Percentiles rank a stretch among this genome's conserved stretches.
These are phyloP conservation scores for Tholera decimalis DNA, from an alignment of 2,888 invertebrate species.

Conservation along the genomic window DNA sequence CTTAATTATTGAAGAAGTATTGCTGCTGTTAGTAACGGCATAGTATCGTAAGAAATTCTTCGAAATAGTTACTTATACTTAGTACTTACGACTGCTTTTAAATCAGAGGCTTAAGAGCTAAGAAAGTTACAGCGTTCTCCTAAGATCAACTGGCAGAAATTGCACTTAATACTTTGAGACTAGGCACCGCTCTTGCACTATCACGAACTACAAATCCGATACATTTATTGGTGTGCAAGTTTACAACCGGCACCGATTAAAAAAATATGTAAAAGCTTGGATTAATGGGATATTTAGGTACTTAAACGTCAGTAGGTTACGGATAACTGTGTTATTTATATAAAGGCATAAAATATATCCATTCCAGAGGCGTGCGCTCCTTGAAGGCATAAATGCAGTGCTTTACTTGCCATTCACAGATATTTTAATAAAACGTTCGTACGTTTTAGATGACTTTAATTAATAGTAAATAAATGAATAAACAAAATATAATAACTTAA, in stretches of 20 bases:
- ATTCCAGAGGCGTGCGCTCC: no score
- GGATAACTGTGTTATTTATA: no score
- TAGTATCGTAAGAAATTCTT: neutral
- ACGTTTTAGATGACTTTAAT: no score
- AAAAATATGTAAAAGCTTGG: constrained; percentile 8
- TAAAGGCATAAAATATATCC: no score
- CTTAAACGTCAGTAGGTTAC: no score
- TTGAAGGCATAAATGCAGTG: no score
- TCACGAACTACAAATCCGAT: constrained; percentile 13
- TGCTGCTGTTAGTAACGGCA: constrained; percentile 7
- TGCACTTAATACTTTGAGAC: constrained; percentile 42
- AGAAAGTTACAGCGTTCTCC: constrained; percentile 27
- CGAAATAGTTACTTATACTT: neutral
- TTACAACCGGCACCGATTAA: constrained; percentile 22
- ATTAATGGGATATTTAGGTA: no score
- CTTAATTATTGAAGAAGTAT: constrained; percentile 2
- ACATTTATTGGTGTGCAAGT: constrained; percentile 28
- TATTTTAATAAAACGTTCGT: no score
- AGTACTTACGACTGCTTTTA: constrained; percentile 3
- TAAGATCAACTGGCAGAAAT: constrained; percentile 36
- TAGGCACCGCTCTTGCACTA: constrained; percentile 23
- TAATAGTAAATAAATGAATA: no score
- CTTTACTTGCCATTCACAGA: no score
- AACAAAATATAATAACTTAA: no score
- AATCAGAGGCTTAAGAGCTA: constrained; percentile 23